These are phyloP conservation scores for Lycia hirtaria DNA, from an alignment of 2,888 invertebrate species.

Conservation along the genomic window DNA sequence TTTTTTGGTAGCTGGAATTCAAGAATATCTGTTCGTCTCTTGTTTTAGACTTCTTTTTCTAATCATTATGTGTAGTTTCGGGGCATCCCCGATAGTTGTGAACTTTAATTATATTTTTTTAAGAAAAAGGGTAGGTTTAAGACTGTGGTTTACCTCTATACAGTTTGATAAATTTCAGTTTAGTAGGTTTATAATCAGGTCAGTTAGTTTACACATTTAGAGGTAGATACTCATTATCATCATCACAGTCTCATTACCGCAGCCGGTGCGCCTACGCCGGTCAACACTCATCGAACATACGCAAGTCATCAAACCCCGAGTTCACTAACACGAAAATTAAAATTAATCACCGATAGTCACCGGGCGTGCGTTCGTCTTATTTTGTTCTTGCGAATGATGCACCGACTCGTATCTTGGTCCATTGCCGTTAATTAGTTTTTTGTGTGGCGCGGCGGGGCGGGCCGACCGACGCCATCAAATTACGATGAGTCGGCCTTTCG, in stretches of 20 bases:
- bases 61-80: too few species aligned
- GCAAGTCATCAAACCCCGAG: slow-evolving; percentile 43
- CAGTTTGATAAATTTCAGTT: too few species aligned
- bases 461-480: slow-evolving; percentile 83
- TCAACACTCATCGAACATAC: slow-evolving; percentile 32
- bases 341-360: slow-evolving; percentile 58
- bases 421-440: slow-evolving; percentile 85
- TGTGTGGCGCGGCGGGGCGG: slow-evolving; percentile 75
- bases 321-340: slow-evolving; percentile 50
- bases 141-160: too few species aligned
- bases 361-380: slow-evolving; percentile 62
- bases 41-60: too few species aligned
- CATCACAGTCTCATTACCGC: slow-evolving; percentile 18
- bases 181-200: neutral
- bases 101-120: too few species aligned
- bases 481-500: slow-evolving; percentile 85
- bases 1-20: too few species aligned
- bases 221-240: neutral
- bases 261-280: slow-evolving; percentile 21
- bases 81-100: too few species aligned
- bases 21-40: too few species aligned
- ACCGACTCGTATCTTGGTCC: slow-evolving; percentile 64
- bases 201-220: neutral
- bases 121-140: too few species aligned
- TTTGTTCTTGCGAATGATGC: slow-evolving; percentile 70